phyloP scores from a whole-genome alignment of 2,113 vertebrate species.

The Tychaedon coryphoeus region DNA sequence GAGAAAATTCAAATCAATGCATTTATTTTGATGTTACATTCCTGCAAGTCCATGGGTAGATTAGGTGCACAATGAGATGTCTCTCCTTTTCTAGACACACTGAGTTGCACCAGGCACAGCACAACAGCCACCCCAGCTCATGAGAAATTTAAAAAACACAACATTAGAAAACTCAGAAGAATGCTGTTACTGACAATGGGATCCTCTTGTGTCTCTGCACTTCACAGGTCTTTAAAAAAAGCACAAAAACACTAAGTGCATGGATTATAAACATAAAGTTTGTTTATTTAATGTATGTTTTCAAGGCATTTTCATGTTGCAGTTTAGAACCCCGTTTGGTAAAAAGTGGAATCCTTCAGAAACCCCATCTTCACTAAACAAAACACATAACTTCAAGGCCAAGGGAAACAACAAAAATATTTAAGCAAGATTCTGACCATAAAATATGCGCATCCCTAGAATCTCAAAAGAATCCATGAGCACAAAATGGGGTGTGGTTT shows the following conservation, averaged over 20 bases:
- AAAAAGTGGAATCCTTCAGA: not conserved
- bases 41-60: not conserved
- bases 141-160: not conserved
- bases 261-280: not conserved
- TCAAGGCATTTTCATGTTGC: not conserved
- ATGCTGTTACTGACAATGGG: not conserved
- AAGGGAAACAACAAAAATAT: not conserved
- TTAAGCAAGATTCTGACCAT: not conserved
- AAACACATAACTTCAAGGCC: not conserved
- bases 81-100: not conserved
- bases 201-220: not conserved
- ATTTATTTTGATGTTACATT: not conserved
- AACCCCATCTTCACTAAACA: not conserved
- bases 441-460: not conserved
- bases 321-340: not conserved
- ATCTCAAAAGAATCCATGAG: not conserved
- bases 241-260: not conserved
- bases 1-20: not conserved
- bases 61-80: not conserved
- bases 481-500: accelerated
- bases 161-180: not conserved
- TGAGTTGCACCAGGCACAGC: not conserved
- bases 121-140: not conserved
- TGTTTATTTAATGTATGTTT: not conserved
- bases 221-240: not conserved